These are phyloP conservation scores for Paramuricea clavata DNA, from an alignment of 92 coral and sea anemone genomes.

Conservation along the genomic window DNA sequence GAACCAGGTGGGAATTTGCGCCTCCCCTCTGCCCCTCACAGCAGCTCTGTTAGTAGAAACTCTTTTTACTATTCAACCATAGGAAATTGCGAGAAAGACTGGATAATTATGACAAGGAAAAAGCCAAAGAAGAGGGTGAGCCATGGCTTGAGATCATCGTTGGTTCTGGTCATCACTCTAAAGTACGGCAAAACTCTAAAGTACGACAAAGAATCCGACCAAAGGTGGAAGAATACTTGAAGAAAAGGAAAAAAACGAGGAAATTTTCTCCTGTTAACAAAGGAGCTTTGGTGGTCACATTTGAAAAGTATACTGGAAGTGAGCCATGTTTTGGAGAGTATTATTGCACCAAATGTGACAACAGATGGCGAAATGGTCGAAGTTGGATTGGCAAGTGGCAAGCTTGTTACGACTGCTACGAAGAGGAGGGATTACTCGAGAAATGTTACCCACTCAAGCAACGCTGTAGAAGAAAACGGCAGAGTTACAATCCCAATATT, in stretches of 20 bases:
- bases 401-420: conserved; percentile 3
- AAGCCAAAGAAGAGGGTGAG: not conserved
- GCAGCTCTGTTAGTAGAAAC: not conserved
- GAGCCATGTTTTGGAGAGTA: conserved; percentile 52
- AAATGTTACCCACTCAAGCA: not conserved
- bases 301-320: conserved; percentile 27
- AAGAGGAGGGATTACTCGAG: not conserved
- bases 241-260: not conserved
- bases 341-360: conserved; percentile 43
- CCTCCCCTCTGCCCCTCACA: not conserved
- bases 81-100: conserved; percentile 23
- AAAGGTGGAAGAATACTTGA: conserved; percentile 39
- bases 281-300: conserved; percentile 55
- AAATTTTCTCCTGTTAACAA: conserved; percentile 30
- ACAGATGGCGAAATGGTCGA: conserved; percentile 30
- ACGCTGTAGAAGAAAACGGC: not conserved
- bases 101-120: not conserved
- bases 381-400: conserved; percentile 48
- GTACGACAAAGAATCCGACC: conserved; percentile 44
- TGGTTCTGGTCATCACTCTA: conserved; percentile 59
- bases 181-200: no score
- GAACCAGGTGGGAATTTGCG: no score
- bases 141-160: conserved; percentile 63
- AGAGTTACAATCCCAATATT: not conserved
- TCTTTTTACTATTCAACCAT: not conserved